Percentiles rank a stretch among this genome's conserved stretches.
Evolutionary conservation across 2,888 invertebrate genomes (phyloP).

Genomic region (Polymixis lichenea): DNA sequence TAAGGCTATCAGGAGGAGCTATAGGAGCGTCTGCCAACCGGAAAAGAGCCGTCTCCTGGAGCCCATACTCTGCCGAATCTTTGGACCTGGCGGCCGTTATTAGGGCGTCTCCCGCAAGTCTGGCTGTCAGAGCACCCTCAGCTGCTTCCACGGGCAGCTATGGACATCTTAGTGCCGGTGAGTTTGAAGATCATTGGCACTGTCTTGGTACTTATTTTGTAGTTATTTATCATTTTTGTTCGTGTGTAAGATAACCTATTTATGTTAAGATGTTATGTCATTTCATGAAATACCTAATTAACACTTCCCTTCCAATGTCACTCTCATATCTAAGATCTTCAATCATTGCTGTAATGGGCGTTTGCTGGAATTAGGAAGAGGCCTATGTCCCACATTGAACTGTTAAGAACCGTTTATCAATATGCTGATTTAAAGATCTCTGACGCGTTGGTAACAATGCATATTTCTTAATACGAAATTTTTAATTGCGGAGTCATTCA

Average conservation of each 20-base stretch:
- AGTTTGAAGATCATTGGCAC: conserved; percentile 61
- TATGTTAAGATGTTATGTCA: neutral
- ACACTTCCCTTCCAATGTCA: neutral
- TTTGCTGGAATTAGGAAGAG: neutral
- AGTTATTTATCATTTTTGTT: conserved; percentile 33
- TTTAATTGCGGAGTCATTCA: neutral
- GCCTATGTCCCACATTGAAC: neutral
- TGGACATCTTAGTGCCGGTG: conserved; percentile 98
- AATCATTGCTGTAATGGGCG: neutral
- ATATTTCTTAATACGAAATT: neutral
- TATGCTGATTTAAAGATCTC: neutral
- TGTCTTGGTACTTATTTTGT: conserved; percentile 59
- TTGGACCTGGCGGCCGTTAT: conserved; percentile 98
- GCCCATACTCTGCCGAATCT: conserved; percentile 98
- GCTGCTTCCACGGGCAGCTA: conserved; percentile 97
- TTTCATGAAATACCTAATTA: neutral
- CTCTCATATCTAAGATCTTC: no score
- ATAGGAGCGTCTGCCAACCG: conserved; percentile 92
- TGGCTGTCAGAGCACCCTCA: conserved; percentile 96
- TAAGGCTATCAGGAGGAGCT: conserved; percentile 86
- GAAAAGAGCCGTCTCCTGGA: conserved; percentile 98
- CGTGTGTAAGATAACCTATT: neutral
- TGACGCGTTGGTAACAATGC: neutral
- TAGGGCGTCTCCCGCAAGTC: conserved; percentile 97
- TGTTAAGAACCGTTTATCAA: neutral